Percentiles rank a stretch among this genome's conserved stretches.
Evolutionary conservation across 2,113 vertebrate species (phyloP).

Genomic region (Pyxicephalus adspersus): DNA sequence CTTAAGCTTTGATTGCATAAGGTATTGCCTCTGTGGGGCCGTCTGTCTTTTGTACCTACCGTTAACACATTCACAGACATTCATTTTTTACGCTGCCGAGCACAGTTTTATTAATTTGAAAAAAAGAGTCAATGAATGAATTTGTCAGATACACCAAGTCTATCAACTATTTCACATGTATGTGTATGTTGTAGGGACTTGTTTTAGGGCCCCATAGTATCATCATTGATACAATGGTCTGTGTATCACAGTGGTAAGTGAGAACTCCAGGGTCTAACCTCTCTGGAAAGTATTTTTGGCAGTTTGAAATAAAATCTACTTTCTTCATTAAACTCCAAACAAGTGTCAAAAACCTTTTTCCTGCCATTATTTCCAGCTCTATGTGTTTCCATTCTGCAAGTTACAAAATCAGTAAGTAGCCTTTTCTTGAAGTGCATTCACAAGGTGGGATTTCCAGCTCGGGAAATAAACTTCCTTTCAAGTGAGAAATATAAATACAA

Average conservation of each 20-base stretch:
- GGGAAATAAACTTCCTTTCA: slow-evolving; percentile 32
- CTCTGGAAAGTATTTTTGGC: not conserved
- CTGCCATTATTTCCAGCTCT: not conserved
- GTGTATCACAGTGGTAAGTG: not conserved
- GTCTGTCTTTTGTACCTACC: too few species aligned
- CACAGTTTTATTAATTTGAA: too few species aligned
- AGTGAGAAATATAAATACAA: slow-evolving; percentile 38
- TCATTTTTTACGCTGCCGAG: too few species aligned
- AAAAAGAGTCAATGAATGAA: too few species aligned
- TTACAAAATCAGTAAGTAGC: slow-evolving; percentile 8
- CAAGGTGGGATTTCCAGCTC: slow-evolving; percentile 44
- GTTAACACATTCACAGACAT: too few species aligned
- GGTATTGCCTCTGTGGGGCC: too few species aligned
- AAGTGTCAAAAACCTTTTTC: not conserved
- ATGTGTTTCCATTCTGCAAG: not conserved
- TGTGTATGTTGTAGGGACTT: not conserved
- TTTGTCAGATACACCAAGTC: not conserved
- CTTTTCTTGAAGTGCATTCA: slow-evolving; percentile 53
- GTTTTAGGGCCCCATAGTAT: not conserved
- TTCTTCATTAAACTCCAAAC: not conserved
- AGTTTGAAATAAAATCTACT: not conserved
- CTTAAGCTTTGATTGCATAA: too few species aligned
- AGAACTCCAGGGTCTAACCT: not conserved
- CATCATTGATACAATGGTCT: not conserved
- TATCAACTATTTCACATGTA: not conserved